Base-by-base conservation (phyloP, 2,888 invertebrate genomes). In the Hartigia nigra region DNA sequence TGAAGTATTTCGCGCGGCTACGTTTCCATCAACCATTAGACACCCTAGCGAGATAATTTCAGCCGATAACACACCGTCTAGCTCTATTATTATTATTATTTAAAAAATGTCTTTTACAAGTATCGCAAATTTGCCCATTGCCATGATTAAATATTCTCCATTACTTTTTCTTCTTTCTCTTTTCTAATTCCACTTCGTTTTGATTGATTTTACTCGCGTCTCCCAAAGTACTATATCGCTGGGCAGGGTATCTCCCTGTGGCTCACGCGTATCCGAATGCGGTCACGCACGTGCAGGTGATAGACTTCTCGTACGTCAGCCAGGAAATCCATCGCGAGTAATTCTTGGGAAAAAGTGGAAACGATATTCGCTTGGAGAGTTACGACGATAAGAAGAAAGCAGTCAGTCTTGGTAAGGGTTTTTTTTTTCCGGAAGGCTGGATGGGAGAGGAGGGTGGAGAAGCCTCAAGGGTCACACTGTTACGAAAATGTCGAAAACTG, bases 321-420 rank as follows among this genome's bases (percentile, higher is more conserved):
- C 23, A 12, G 31, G 9, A 31, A 72, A 32, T 72, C 72, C 32
- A 31, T 12, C 31, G 72, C 31, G 31, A 55, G 23, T 23, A 23
- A 23, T 34, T 39, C 5, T 75, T 35, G n/a, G 72, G 14, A 76
- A 76, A 77, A 79, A 70, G 69, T 77, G 69, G 36, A 79, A 77
- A 55, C 9, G 55, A 55, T 23, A 55, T 23, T 55, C 55, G 55
- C 55, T 55, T 14, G 55, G 23, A 55, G 34, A 34, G 4, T 34
- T 34, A 34, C 34, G 34, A 34, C 70, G 81, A 82, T 31, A 83
- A 85, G 84, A 87, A 85, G 85, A 84, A 84, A 87, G 84, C 85
- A 83, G 85, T 89, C 89, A 89, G 89, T 88, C 89, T 89, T 88
- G 85, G 55, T 55, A 55, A 55, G 55, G 55, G 55, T 9, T 14